phyloP scores from a whole-genome alignment of 2,113 vertebrate genomes.

The Dendropsophus ebraccatus region DNA sequence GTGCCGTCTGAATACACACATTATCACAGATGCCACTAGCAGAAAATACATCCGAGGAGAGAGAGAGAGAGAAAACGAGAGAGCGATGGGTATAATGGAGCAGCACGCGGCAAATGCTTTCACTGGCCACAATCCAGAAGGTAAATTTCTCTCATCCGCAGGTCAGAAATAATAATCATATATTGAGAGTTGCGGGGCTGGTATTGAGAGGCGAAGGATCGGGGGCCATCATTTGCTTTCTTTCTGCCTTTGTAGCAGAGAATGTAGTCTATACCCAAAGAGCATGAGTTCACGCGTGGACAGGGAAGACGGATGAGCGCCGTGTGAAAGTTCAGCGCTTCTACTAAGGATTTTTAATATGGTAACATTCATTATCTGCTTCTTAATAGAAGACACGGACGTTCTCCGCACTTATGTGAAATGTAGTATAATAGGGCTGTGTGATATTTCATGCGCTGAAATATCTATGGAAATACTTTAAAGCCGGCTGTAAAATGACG shows the following conservation, averaged over 20 bases:
- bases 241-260: neutral
- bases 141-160: slow-evolving; percentile 8
- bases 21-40: slow-evolving; percentile 1
- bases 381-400: slow-evolving; percentile 15
- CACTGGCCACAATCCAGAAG: slow-evolving; percentile 19
- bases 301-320: slow-evolving; percentile 10
- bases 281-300: neutral
- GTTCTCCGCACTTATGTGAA: neutral
- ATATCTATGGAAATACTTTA: neutral
- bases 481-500: neutral
- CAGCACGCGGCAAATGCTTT: slow-evolving; percentile 1
- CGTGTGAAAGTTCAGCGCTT: slow-evolving; percentile 18
- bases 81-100: neutral
- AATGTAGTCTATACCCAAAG: neutral
- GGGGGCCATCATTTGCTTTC: neutral
- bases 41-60: neutral
- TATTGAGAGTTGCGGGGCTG: neutral
- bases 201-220: neutral
- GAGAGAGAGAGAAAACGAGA: no score
- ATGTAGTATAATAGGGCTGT: neutral
- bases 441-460: neutral
- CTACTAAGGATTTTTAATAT: slow-evolving; percentile 28
- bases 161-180: slow-evolving; percentile 43
- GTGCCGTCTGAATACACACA: slow-evolving; percentile 4
- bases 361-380: slow-evolving; percentile 31